Conservation (phyloP, 2,113 vertebrate species). For the Petromus typicus region DNA sequence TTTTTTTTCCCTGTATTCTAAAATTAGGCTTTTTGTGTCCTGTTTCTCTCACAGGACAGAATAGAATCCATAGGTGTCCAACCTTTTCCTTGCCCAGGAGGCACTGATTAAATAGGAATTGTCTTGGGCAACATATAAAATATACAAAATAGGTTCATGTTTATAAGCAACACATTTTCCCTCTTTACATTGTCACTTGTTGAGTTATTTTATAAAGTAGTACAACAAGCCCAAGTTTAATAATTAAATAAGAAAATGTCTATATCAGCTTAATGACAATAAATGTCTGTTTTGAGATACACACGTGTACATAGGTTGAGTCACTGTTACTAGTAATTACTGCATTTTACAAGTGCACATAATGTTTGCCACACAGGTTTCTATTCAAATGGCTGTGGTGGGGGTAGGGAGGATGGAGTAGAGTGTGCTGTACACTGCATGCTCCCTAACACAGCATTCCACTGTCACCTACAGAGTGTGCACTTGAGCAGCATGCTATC, state of each 20-base stretch:
- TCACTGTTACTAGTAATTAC: background rate
- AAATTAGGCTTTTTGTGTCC: background rate
- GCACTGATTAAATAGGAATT: background rate
- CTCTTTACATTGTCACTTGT: background rate
- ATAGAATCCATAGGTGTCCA: background rate
- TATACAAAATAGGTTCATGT: background rate
- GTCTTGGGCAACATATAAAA: background rate
- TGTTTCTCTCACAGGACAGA: background rate
- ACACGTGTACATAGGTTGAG: background rate
- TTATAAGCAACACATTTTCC: background rate
- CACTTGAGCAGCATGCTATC: background rate
- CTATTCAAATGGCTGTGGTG: background rate
- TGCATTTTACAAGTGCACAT: background rate
- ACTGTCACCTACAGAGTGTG: background rate
- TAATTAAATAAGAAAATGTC: background rate
- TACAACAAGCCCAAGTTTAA: background rate
- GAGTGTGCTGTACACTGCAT: background rate
- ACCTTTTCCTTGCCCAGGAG: background rate
- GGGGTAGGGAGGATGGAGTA: background rate
- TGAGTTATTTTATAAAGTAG: background rate
- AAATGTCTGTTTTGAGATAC: background rate
- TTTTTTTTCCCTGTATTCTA: background rate
- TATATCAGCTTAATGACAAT: background rate
- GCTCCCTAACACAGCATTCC: background rate
- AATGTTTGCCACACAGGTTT: background rate